These are phyloP conservation scores for Parazoanthus swiftii DNA, from an alignment of 92 coral and sea anemone species.

Conservation along the genomic window DNA sequence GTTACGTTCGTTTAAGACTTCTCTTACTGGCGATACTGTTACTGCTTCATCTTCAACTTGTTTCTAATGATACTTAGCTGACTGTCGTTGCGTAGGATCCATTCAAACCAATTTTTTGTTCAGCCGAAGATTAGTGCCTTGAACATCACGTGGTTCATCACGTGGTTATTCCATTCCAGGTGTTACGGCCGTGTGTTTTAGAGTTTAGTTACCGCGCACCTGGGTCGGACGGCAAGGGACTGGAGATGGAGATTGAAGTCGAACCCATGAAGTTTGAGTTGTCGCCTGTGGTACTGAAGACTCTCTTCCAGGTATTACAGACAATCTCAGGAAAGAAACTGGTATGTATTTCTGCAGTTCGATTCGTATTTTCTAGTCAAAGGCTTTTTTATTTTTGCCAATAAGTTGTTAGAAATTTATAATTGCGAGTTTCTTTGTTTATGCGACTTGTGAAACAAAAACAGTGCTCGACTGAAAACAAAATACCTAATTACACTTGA, in stretches of 20 bases:
- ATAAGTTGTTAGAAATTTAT: neutral
- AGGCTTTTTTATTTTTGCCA: neutral
- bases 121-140: no score
- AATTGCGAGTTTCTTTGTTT: no score
- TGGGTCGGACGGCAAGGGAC: constrained; percentile 71
- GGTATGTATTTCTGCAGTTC: constrained; percentile 47
- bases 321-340: constrained; percentile 80
- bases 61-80: no score
- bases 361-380: neutral
- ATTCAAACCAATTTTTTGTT: no score
- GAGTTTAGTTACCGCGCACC: constrained; percentile 74
- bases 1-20: no score
- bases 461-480: no score
- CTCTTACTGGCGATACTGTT: no score
- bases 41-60: no score
- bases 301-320: constrained; percentile 66
- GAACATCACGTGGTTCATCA: no score
- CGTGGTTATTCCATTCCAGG: constrained; percentile 45
- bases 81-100: no score
- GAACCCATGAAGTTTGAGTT: constrained; percentile 75
- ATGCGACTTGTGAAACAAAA: no score
- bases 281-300: constrained; percentile 77
- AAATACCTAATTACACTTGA: no score
- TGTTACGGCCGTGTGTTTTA: constrained; percentile 79
- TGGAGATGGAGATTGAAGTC: constrained; percentile 62